Percentiles rank a stretch among this genome's conserved stretches.
These are phyloP conservation scores for Spodoptera frugiperda DNA, from an alignment of 1,140 invertebrate species.

Conservation along the genomic window DNA sequence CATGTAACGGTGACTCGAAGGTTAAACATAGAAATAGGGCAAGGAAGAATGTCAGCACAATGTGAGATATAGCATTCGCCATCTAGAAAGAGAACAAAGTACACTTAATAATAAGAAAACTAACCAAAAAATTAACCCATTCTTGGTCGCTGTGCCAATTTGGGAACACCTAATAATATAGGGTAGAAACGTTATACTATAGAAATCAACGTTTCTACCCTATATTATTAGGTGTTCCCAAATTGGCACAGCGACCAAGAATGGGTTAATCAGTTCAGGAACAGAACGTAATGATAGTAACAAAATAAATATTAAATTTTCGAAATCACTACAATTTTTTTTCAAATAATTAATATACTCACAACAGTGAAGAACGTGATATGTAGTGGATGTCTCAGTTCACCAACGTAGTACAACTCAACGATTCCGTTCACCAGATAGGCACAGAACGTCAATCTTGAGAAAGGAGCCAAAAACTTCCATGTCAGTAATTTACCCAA, in stretches of 20 bases:
- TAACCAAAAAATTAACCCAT: too few species aligned
- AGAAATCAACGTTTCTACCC: too few species aligned
- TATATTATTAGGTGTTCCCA: too few species aligned
- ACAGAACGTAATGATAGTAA: too few species aligned
- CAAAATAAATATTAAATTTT: too few species aligned
- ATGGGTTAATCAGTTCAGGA: too few species aligned
- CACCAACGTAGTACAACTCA: conserved; percentile 87
- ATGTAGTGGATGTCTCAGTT: conserved; percentile 85
- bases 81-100: conserved; percentile 78
- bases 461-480: conserved; percentile 88
- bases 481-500: conserved; percentile 88
- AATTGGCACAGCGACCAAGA: too few species aligned
- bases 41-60: conserved; percentile 87
- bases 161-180: too few species aligned
- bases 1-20: conserved; percentile 90
- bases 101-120: neutral
- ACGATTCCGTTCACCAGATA: conserved; percentile 90
- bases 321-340: too few species aligned
- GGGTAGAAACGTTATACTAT: too few species aligned
- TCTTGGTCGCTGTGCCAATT: too few species aligned
- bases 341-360: conserved; percentile 51
- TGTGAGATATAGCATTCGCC: conserved; percentile 86
- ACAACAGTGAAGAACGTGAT: conserved; percentile 79
- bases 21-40: conserved; percentile 88
- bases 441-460: conserved; percentile 90